Conservation (phyloP, 2,797 vertebrate species). For the Oreonectes daqikongensis region DNA sequence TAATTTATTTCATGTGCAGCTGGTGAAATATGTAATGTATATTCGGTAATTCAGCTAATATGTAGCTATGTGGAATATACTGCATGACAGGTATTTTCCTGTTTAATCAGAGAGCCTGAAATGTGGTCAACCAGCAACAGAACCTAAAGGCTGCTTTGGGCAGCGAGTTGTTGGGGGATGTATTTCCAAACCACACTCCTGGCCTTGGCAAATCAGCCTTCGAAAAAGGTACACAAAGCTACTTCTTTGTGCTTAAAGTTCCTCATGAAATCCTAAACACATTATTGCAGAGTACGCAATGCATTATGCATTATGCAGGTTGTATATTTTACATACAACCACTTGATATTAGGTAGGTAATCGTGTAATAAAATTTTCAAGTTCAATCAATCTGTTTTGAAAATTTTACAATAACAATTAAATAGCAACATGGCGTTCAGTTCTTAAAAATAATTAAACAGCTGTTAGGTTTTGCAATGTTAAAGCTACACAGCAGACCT, state of each 20-base stretch:
- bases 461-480: no score
- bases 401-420: no score
- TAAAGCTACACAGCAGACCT: no score
- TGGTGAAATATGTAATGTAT: not conserved
- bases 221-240: slow-evolving; percentile 77
- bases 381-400: no score
- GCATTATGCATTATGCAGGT: no score
- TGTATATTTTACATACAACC: no score
- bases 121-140: slow-evolving; percentile 81
- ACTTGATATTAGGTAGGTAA: no score
- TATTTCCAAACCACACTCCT: slow-evolving; percentile 83
- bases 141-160: slow-evolving; percentile 84
- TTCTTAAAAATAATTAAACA: no score
- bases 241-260: not conserved
- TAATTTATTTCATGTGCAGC: not conserved
- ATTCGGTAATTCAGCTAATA: not conserved
- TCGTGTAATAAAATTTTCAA: no score
- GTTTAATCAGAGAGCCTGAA: slow-evolving; percentile 59
- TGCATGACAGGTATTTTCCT: not conserved
- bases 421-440: no score
- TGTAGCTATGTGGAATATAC: not conserved
- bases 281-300: no score
- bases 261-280: no score
- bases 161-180: slow-evolving; percentile 90
- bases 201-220: slow-evolving; percentile 98